Evolutionary conservation across 2,113 vertebrate species (phyloP), one percentile per base, ranked within the genome.

Genomic region (Panurus biarmicus): DNA sequence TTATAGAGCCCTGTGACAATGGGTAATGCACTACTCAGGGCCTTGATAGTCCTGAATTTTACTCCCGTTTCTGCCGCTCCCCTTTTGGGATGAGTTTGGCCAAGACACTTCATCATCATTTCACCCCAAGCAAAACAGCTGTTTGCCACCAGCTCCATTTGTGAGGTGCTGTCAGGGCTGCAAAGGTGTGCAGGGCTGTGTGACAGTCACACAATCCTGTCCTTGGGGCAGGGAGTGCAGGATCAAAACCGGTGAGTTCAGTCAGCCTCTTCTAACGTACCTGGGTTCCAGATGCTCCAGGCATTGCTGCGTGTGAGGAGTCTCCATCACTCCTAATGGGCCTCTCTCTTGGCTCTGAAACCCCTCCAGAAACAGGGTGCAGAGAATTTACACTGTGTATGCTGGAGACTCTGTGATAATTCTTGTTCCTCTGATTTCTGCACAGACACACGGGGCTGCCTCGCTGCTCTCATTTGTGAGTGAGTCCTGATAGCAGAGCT

Each of bases 231-330:
- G 45, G 75, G 72, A 60, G 44, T 22, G 51, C 75, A 19, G 67
- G 35, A 7, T 36, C 0, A 7, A 42, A 78, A 53, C 60, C 9
- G 3, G 60, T 35, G 75, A 56, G 78, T 50, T 91, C 5, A 62
- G 51, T 83, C 7, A 10, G 57, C 35, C 54, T 48, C 33, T 65
- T 9, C 24, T 33, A 65, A n/a, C 0, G 0, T 33, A 3, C 26
- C 57, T 1, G 0, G 19, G 74, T 44, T 57, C 57, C 0, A 0
- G 48, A 42, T 85, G 89, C 87, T 45, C 22, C n/a, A 26, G 89
- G 74, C 70, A 35, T 19, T 0, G 0, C 72, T 47, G 40, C 2
- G 0, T 29, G 25, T 29, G 20, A 6, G 79, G 20, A 7, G 31
- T 16, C 51, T 38, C 79, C 64, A 8, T 73, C n/a, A 3, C 20